A percentile compares a stretch with the other conserved stretches of the same genome.
Evolutionary conservation across 2,113 vertebrate species (phyloP).

Genomic region (Gobiocypris rarus): DNA sequence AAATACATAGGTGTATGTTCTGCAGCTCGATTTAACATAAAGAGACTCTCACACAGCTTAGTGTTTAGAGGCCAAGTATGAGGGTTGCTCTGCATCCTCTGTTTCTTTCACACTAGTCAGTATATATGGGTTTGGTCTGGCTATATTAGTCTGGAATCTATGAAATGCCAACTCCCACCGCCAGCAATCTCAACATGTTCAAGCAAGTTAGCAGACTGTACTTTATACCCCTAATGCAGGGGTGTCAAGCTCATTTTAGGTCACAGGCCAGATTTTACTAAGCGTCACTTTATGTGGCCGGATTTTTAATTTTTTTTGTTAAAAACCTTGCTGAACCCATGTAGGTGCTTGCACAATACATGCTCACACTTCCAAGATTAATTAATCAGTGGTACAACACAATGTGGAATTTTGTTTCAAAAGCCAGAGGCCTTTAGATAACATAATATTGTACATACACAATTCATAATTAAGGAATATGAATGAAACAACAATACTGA

Average conservation of each 20-base stretch:
- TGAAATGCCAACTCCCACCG: slow-evolving; percentile 50
- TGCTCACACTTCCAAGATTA: not conserved
- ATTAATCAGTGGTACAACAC: not conserved
- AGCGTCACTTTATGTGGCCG: not conserved
- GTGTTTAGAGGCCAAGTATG: slow-evolving; percentile 22
- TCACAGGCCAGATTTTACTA: not conserved
- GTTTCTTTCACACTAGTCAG: slow-evolving; percentile 50
- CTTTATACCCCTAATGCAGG: not conserved
- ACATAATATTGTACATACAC: not conserved
- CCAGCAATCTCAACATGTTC: slow-evolving; percentile 45
- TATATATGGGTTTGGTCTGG: slow-evolving; percentile 44
- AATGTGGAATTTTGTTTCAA: not conserved
- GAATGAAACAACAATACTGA: not conserved
- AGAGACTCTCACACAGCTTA: slow-evolving; percentile 43
- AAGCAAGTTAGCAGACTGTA: slow-evolving; percentile 33
- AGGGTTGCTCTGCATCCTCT: slow-evolving; percentile 38
- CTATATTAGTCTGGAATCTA: slow-evolving; percentile 63
- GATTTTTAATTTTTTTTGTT: not conserved
- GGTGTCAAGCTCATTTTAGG: slow-evolving; percentile 27
- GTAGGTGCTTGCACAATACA: not conserved
- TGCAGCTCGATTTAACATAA: slow-evolving; percentile 44
- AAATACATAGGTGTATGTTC: slow-evolving; percentile 49
- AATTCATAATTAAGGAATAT: not conserved
- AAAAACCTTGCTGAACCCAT: slow-evolving; percentile 2
- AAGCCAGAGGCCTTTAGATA: not conserved